phyloP scores from a whole-genome alignment of 2,113 vertebrate genomes.

The Eclectus roratus region DNA sequence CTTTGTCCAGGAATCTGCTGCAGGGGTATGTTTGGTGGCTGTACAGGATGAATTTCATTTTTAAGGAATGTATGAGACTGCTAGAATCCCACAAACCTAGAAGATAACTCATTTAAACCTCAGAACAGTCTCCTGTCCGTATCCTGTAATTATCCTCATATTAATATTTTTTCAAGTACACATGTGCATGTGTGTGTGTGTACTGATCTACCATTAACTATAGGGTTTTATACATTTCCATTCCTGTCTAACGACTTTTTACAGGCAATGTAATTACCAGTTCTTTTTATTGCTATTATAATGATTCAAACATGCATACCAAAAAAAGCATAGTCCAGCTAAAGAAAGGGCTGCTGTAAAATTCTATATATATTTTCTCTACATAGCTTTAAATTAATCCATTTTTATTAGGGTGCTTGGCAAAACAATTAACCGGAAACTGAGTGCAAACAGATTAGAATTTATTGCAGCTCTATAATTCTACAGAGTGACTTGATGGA shows the following conservation, averaged over 20 bases:
- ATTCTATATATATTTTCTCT: background rate
- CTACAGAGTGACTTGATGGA: background rate
- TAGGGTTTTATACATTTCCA: background rate
- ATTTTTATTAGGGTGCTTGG: constrained; percentile 43
- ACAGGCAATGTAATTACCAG: constrained; percentile 11
- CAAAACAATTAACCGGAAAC: constrained; percentile 6
- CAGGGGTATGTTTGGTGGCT: background rate
- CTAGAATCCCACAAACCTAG: background rate
- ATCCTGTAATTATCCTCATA: background rate
- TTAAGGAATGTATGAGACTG: background rate
- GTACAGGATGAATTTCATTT: background rate
- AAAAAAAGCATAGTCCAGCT: background rate
- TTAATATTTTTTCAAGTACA: background rate
- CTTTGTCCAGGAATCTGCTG: background rate
- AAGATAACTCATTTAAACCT: background rate
- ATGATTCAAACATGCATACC: background rate
- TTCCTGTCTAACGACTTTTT: constrained; percentile 29
- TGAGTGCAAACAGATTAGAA: background rate
- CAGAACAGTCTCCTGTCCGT: background rate
- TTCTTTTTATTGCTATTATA: constrained; percentile 9
- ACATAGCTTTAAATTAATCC: constrained; percentile 18
- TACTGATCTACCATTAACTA: background rate
- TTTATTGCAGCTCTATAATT: background rate
- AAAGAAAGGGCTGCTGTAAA: constrained; percentile 30
- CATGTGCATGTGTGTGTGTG: background rate